These are phyloP conservation scores for Ectemnius lituratus DNA, from an alignment of 2,888 invertebrate genomes.

Conservation along the genomic window DNA sequence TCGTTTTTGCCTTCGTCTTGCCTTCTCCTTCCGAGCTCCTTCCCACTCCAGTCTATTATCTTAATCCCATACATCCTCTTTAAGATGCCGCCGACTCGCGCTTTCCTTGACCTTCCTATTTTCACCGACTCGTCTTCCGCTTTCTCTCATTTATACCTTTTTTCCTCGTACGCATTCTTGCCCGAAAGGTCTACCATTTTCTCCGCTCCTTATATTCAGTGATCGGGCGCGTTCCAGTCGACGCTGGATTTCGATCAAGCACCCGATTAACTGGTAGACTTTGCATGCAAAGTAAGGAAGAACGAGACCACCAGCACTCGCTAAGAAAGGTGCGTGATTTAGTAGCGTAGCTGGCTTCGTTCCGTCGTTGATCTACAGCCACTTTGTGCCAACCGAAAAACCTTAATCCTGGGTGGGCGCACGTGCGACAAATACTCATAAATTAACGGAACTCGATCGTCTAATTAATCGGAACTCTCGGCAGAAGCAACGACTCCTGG, in stretches of 20 bases:
- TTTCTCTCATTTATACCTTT: neutral
- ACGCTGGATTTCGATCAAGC: too few relatives aligned
- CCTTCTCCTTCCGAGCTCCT: constrained; percentile 65
- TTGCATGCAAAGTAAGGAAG: neutral
- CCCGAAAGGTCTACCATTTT: neutral
- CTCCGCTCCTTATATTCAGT: neutral
- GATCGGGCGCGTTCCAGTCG: too few relatives aligned
- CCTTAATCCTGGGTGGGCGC: constrained; percentile 52
- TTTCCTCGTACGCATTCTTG: neutral
- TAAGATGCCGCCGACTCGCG: constrained; percentile 60
- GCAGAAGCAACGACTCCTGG: constrained; percentile 13
- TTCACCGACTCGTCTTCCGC: neutral
- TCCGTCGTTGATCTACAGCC: neutral
- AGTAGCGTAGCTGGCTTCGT: neutral
- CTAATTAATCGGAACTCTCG: constrained; percentile 72
- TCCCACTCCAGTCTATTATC: constrained; percentile 75
- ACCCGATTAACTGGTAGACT: constrained; percentile 1
- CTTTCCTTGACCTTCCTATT: constrained; percentile 11
- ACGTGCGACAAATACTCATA: constrained; percentile 49
- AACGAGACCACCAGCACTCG: neutral
- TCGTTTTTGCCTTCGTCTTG: constrained; percentile 72
- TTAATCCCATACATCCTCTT: constrained; percentile 77
- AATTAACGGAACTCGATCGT: constrained; percentile 59
- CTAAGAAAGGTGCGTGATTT: neutral
- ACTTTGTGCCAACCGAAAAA: constrained; percentile 35